Evolutionary conservation across 2,888 invertebrate genomes (phyloP), one percentile per base, ranked within the genome.

Genomic region (Tubulanus polymorphus): DNA sequence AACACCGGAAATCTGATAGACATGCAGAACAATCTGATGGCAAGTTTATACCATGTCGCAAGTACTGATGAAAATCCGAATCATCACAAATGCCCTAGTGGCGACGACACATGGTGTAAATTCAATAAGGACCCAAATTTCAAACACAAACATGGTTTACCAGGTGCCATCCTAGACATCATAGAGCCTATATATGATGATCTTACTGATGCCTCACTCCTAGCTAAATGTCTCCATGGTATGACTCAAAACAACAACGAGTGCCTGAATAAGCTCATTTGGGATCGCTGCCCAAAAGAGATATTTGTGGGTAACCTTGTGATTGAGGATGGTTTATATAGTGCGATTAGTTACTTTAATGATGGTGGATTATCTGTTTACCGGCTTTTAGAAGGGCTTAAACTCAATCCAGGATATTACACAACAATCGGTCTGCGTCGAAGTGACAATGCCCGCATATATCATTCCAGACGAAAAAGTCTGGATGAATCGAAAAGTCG

Each of bases 221-320:
- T 37, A 23, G 23, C 18, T 6, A 37, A 37, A 23, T 37, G 41
- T 41, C 41, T 41, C 1, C 41, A 5, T n/a, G 45, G 45, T 10
- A 45, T 45, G 45, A 45, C 45, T 10, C 45, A 45, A 15, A 18
- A 45, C 45, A 45, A 45, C 18, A 45, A 18, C n/a, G 45, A 45
- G 18, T 1, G 45, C 3, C 15, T 45, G n/a, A n/a, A n/a, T n/a
- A n/a, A n/a, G n/a, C n/a, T n/a, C n/a, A n/a, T n/a, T n/a, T n/a
- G n/a, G n/a, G n/a, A 45, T 26, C 45, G n/a, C n/a, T n/a, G n/a
- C n/a, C n/a, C n/a, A n/a, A n/a, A n/a, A n/a, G n/a, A n/a, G n/a
- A n/a, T n/a, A n/a, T n/a, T n/a, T n/a, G n/a, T n/a, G n/a, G n/a
- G n/a, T n/a, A n/a, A n/a, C n/a, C n/a, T n/a, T n/a, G n/a, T n/a